phyloP scores from a whole-genome alignment of 2,888 invertebrate species.

The Mayetiola destructor region DNA sequence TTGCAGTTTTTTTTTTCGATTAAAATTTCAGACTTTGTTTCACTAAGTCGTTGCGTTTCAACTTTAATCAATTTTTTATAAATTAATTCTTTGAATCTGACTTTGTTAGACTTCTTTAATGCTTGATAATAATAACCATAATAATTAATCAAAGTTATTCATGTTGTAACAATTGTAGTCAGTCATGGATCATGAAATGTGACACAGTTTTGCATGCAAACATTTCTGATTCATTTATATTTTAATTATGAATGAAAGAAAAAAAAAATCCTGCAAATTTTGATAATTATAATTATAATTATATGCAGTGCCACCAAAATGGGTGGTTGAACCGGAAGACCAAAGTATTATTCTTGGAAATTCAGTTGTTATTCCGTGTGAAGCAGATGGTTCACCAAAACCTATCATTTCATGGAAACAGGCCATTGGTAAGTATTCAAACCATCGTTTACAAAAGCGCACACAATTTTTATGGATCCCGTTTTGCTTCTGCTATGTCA shows the following conservation, averaged over 20 bases:
- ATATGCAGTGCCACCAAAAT: conserved; percentile 55
- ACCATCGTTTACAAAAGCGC: background rate
- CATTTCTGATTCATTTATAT: background rate
- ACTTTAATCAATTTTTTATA: too few relatives aligned
- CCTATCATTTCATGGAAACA: conserved; percentile 44
- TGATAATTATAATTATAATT: background rate
- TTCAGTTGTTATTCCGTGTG: conserved; percentile 51
- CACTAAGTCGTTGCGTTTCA: too few relatives aligned
- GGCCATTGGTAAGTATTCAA: conserved; percentile 36
- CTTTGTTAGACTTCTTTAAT: too few relatives aligned
- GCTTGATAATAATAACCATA: too few relatives aligned
- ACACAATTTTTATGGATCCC: background rate
- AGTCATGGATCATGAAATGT: too few relatives aligned
- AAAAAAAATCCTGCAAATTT: too few relatives aligned
- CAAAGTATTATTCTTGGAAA: conserved; percentile 58
- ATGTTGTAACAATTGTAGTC: too few relatives aligned
- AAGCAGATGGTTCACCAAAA: conserved; percentile 59
- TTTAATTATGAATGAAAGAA: conserved; percentile 6
- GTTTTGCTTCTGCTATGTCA: background rate
- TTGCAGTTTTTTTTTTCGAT: too few relatives aligned
- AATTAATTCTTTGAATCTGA: too few relatives aligned
- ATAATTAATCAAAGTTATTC: too few relatives aligned
- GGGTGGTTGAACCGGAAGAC: conserved; percentile 57
- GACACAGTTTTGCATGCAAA: background rate
- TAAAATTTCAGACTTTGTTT: too few relatives aligned